These are phyloP conservation scores for Ariolimax columbianus DNA, from an alignment of 2,888 invertebrate species.

Conservation along the genomic window DNA sequence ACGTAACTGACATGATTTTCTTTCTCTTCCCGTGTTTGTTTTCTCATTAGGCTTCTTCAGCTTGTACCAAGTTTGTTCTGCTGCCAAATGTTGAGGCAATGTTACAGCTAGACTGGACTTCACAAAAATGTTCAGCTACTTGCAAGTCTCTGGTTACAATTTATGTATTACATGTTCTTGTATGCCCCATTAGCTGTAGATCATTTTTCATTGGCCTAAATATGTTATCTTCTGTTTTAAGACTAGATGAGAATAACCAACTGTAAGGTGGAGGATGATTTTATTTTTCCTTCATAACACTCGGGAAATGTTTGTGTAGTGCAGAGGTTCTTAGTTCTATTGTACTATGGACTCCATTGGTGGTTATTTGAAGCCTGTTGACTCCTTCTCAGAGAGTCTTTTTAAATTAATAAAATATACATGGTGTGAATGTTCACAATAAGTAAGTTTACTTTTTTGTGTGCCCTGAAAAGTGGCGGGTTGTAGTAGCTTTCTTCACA, in stretches of 20 bases:
- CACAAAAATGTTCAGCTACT: slow-evolving; percentile 21
- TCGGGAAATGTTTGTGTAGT: too few relatives aligned
- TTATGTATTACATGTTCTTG: slow-evolving; percentile 6
- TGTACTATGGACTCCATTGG: too few relatives aligned
- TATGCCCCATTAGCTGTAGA: slow-evolving; percentile 24
- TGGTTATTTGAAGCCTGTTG: too few relatives aligned
- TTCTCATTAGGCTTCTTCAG: slow-evolving; percentile 36
- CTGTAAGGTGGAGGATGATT: background rate
- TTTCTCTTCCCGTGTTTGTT: slow-evolving; percentile 44
- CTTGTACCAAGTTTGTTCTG: slow-evolving; percentile 44
- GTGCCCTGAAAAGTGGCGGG: too few relatives aligned
- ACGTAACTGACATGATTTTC: slow-evolving; percentile 35
- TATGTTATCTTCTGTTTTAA: background rate
- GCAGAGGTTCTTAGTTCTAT: too few relatives aligned
- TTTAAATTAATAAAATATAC: too few relatives aligned
- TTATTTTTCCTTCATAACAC: too few relatives aligned
- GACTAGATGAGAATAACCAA: background rate
- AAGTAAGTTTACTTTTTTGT: too few relatives aligned
- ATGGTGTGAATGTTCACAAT: too few relatives aligned
- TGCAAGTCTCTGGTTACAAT: slow-evolving; percentile 27
- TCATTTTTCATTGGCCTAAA: background rate
- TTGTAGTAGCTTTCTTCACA: too few relatives aligned
- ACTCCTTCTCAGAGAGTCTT: too few relatives aligned
- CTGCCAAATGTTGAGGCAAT: slow-evolving; percentile 40
- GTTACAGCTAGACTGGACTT: slow-evolving; percentile 31